Evolutionary conservation across 2,113 vertebrate species (phyloP), one percentile per base, ranked within the genome.

Genomic region (Phocoena sinus): DNA sequence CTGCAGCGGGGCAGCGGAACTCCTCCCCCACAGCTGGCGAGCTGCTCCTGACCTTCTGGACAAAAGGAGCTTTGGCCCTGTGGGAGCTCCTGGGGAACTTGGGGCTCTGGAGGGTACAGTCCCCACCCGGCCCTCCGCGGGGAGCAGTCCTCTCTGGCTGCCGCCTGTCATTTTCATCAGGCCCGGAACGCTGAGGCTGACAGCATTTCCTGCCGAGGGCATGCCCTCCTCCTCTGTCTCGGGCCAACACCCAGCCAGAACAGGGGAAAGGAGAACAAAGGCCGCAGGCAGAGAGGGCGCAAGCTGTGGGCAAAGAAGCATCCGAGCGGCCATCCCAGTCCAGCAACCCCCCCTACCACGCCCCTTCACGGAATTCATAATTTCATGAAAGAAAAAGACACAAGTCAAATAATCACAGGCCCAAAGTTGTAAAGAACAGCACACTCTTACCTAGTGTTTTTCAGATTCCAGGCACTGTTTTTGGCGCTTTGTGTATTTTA

Each of bases 51-150:
- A 96, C 65, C 81, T 95, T 96, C 81, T 18, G 96, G 86, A 97
- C 33, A 70, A 98, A 97, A 97, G 81, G 63, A 93, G 96, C 98
- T 98, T 97, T 96, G 97, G 96, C 95, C 87, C n/a, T 65, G 85
- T 86, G 96, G 95, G 96, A 91, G 86, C 92, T 95, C 90, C 86
- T 77, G 23, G 95, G 60, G 94, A 85, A 96, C 95, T 85, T 63
- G 91, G 92, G 92, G 95, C 90, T 94, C 93, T 58, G 91, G 62
- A 91, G 97, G 92, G 91, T 68, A 50, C 76, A 80, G 86, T 53
- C 81, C 73, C 76, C 86, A 5, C 33, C 41, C 73, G 70, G 88
- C 58, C 84, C 83, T 95, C 86, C 8, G 3, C 0, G 6, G 92
- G 74, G 93, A 81, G 47, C 83, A n/a, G 67, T 82, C 62, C n/a